Evolutionary conservation across 2,797 vertebrate genomes (phyloP).

Genomic region (Myotis planiceps): DNA sequence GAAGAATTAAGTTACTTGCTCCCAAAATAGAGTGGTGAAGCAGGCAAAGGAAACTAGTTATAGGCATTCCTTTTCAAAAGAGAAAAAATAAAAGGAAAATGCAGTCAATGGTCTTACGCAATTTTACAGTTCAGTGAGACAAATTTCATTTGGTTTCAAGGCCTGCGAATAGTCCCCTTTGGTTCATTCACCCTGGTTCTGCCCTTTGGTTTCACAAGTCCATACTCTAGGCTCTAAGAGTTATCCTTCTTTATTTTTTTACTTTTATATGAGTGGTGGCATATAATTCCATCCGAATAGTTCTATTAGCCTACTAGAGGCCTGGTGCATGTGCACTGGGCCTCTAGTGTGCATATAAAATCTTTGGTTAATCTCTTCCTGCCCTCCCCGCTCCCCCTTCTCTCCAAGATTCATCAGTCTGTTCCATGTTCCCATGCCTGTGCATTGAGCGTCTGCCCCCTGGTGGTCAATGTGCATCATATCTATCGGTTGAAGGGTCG

Average conservation of each 20-base stretch:
- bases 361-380: too few relatives aligned
- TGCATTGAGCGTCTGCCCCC: too few relatives aligned
- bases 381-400: too few relatives aligned
- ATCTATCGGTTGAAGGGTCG: too few relatives aligned
- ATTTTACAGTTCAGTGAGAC: neutral
- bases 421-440: too few relatives aligned
- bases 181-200: neutral
- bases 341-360: too few relatives aligned
- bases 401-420: too few relatives aligned
- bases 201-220: neutral
- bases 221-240: neutral
- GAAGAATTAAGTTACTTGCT: neutral
- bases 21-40: neutral
- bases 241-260: neutral
- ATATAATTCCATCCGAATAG: neutral
- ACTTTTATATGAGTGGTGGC: neutral
- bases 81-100: neutral
- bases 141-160: neutral
- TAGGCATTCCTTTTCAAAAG: neutral
- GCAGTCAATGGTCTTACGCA: neutral
- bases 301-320: neutral
- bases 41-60: neutral
- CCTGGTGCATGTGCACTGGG: too few relatives aligned
- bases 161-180: neutral
- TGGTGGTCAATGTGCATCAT: too few relatives aligned